These are phyloP conservation scores for Homalodisca vitripennis DNA, from an alignment of 1,140 invertebrate species.

Conservation along the genomic window DNA sequence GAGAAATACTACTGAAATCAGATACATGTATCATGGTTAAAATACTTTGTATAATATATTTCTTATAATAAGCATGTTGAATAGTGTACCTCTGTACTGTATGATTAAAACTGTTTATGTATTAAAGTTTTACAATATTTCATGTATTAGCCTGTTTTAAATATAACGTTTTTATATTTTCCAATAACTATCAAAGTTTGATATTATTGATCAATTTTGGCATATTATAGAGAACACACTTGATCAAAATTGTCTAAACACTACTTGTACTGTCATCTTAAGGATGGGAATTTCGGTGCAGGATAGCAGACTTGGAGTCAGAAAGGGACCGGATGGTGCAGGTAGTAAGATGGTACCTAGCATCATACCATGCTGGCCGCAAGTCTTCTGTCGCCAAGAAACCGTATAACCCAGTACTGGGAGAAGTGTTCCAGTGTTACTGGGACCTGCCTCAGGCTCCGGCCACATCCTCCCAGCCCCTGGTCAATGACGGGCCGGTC, in stretches of 20 bases:
- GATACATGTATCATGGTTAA: too few species aligned
- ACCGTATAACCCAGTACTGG: constrained; percentile 96
- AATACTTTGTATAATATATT: too few species aligned
- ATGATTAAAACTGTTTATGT: too few species aligned
- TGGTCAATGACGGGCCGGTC: constrained; percentile 72
- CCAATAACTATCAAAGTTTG: constrained; percentile 21
- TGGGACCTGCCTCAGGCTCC: constrained; percentile 63
- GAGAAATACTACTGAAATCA: too few species aligned
- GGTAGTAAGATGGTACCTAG: constrained; percentile 92
- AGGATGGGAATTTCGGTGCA: too few species aligned
- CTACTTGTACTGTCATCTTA: constrained; percentile 31
- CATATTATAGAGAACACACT: background rate
- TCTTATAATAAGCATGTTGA: too few species aligned
- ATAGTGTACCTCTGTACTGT: too few species aligned
- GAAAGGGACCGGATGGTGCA: constrained; percentile 91
- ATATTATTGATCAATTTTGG: constrained; percentile 6
- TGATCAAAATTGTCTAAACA: background rate
- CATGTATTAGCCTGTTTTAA: constrained; percentile 1
- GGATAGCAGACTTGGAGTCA: constrained; percentile 78
- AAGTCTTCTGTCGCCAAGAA: constrained; percentile 95
- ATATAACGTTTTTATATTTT: background rate
- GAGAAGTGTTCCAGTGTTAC: constrained; percentile 90
- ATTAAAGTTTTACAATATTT: too few species aligned
- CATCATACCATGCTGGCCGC: constrained; percentile 94
- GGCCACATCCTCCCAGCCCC: constrained; percentile 22